These are phyloP conservation scores for Aphrophora alni DNA, from an alignment of 2,888 invertebrate species.

Conservation along the genomic window DNA sequence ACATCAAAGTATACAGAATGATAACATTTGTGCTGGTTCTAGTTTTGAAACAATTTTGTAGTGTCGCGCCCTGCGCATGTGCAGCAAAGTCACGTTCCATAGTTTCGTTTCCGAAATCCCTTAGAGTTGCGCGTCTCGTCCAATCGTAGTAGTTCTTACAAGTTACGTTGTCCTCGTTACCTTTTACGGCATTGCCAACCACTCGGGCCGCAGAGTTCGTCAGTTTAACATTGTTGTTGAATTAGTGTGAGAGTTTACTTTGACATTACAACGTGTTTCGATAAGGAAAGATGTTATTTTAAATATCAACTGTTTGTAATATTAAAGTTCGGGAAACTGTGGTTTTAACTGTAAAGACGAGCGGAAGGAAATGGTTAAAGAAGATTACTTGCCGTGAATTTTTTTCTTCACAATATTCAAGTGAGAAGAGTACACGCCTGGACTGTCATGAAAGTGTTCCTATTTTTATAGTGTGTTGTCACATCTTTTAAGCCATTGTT, in stretches of 20 bases:
- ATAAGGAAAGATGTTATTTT: background rate
- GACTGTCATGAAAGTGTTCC: background rate
- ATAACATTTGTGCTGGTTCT: background rate
- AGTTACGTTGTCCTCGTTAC: constrained; percentile 45
- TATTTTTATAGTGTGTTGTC: background rate
- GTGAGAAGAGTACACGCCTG: background rate
- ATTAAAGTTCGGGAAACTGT: background rate
- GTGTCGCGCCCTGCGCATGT: constrained; percentile 22
- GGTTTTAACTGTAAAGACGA: background rate
- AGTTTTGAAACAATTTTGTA: background rate
- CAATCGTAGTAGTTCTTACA: constrained; percentile 32
- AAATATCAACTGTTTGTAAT: background rate
- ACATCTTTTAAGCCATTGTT: background rate
- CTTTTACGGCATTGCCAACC: constrained; percentile 46
- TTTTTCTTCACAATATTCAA: background rate
- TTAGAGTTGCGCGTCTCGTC: constrained; percentile 3
- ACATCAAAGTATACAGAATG: no score
- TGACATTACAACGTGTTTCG: background rate
- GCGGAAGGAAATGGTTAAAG: background rate
- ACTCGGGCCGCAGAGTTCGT: constrained; percentile 17
- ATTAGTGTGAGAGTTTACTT: background rate
- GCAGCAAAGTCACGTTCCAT: constrained; percentile 15
- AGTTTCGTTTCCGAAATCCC: constrained; percentile 30
- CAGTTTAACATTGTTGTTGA: background rate
- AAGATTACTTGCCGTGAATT: background rate